Conservation (phyloP, 2,888 invertebrate genomes). For the Drosophila mulleri region DNA sequence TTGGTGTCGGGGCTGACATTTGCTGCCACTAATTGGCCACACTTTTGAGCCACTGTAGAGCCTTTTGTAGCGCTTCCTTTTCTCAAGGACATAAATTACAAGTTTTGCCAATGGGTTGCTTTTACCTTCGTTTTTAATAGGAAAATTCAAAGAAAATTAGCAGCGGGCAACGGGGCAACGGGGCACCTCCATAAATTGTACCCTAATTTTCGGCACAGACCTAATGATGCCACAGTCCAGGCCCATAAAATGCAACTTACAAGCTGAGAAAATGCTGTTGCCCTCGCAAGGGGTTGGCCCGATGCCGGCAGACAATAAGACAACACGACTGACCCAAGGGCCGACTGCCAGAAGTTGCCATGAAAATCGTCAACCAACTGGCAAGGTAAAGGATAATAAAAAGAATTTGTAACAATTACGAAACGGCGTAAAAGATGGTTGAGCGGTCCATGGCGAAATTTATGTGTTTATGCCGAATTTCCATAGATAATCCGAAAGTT, state of each 20-base stretch:
- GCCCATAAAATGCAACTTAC: constrained; percentile 76
- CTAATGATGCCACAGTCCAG: constrained; percentile 76
- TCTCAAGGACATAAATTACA: constrained; percentile 77
- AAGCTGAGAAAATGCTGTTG: constrained; percentile 74
- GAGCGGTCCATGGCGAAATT: constrained; percentile 63
- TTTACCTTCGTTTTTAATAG: constrained; percentile 46
- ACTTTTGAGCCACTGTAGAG: constrained; percentile 37
- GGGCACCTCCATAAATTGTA: constrained; percentile 70
- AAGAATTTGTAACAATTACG: constrained; percentile 69
- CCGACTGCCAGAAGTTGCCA: constrained; percentile 27
- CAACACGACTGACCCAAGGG: constrained; percentile 58
- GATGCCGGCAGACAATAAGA: constrained; percentile 47
- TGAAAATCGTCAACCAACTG: constrained; percentile 32
- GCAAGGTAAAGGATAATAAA: constrained; percentile 47
- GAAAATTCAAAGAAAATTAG: constrained; percentile 75
- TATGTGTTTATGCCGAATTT: constrained; percentile 59
- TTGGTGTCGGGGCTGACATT: constrained; percentile 41
- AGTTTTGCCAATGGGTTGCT: constrained; percentile 61
- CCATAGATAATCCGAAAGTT: constrained; percentile 37
- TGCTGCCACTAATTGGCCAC: constrained; percentile 77
- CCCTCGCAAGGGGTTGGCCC: constrained; percentile 35
- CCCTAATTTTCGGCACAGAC: constrained; percentile 70
- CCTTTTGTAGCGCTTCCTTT: constrained; percentile 41
- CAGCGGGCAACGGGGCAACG: constrained; percentile 49
- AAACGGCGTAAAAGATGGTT: constrained; percentile 4